Evolutionary conservation across 1,140 invertebrate genomes (phyloP).

Genomic region (Drosophila lini): DNA sequence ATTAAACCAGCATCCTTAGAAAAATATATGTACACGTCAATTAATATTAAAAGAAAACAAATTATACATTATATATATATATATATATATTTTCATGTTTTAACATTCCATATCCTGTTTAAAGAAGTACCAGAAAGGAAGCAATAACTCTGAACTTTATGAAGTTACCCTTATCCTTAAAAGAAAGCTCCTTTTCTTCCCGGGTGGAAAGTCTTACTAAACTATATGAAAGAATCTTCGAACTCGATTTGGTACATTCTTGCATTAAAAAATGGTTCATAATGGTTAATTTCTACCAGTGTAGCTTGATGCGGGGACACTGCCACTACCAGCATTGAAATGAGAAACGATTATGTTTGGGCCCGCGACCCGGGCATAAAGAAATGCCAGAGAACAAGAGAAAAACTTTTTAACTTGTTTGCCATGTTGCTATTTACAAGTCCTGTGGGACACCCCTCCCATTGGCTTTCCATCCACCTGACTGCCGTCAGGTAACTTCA

Average conservation of each 20-base stretch:
- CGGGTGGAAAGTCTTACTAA: no score
- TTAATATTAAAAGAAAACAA: no score
- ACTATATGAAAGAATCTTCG: not conserved
- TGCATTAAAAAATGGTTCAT: not conserved
- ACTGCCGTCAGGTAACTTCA: constrained; percentile 57
- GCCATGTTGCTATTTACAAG: constrained; percentile 83
- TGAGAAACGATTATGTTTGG: constrained; percentile 84
- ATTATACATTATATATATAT: no score
- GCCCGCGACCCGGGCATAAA: constrained; percentile 64
- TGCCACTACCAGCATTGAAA: constrained; percentile 62
- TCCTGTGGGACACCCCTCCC: constrained; percentile 69
- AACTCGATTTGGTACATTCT: not conserved
- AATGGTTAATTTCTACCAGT: not conserved
- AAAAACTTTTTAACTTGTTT: constrained; percentile 83
- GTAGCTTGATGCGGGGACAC: constrained; percentile 5
- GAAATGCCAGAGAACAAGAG: constrained; percentile 73
- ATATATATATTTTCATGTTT: no score
- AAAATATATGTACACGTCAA: no score
- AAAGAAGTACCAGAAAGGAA: no score
- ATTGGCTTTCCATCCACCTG: not conserved
- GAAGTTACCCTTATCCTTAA: no score
- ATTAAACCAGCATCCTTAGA: no score
- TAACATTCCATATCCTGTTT: no score
- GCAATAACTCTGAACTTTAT: no score
- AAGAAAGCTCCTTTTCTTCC: no score